Percentiles rank a stretch among this genome's conserved stretches.
phyloP scores from a whole-genome alignment of 1,140 invertebrate genomes.

The Cataglyphis hispanica region DNA sequence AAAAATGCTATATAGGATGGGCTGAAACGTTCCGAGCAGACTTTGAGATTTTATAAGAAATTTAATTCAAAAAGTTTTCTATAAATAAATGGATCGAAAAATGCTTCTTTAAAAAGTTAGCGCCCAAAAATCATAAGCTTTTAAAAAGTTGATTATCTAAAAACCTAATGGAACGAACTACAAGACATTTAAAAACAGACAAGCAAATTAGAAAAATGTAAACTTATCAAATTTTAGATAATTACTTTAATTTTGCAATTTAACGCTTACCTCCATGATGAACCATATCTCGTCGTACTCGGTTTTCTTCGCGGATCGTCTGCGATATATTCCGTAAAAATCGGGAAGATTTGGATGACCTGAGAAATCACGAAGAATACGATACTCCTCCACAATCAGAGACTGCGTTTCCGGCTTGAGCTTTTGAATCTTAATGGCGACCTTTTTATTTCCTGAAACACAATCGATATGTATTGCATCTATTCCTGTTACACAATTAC shows the following conservation, averaged over 20 bases:
- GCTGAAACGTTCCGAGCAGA: no score
- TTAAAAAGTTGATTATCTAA: no score
- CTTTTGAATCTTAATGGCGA: slow-evolving; percentile 94
- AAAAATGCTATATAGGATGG: no score
- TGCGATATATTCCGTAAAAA: slow-evolving; percentile 94
- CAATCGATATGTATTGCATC: neutral
- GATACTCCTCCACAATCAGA: slow-evolving; percentile 94
- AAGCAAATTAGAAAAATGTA: neutral
- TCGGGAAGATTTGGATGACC: slow-evolving; percentile 93
- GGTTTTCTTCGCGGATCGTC: slow-evolving; percentile 87
- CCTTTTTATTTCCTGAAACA: slow-evolving; percentile 87
- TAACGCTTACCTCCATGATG: slow-evolving; percentile 92
- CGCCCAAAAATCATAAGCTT: no score
- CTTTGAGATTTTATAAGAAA: no score
- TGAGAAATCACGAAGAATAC: slow-evolving; percentile 92
- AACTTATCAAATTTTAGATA: neutral
- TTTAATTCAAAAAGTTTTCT: no score
- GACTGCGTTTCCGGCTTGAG: slow-evolving; percentile 90
- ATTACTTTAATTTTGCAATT: neutral
- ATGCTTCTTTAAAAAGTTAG: no score
- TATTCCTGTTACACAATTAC: neutral
- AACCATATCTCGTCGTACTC: slow-evolving; percentile 94
- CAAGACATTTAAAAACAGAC: neutral
- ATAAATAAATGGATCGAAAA: no score
- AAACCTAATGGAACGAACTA: no score